Evolutionary conservation across 2,113 vertebrate genomes (phyloP).

Genomic region (Equus przewalskii): DNA sequence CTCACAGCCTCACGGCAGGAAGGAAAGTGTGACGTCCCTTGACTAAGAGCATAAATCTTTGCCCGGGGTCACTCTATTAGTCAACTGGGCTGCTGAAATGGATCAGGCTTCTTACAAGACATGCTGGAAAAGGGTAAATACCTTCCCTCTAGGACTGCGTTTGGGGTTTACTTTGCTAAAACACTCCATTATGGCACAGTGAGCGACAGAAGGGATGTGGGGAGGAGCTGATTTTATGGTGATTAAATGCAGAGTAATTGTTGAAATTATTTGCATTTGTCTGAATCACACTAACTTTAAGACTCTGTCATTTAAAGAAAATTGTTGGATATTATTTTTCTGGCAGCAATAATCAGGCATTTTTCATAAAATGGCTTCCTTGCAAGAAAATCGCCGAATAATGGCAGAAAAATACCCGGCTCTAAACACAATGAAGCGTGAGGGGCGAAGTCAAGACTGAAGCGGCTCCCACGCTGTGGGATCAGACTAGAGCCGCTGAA

Average conservation of each 20-base stretch:
- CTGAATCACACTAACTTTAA: conserved; percentile 74
- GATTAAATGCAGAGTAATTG: conserved; percentile 69
- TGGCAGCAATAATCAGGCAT: conserved; percentile 76
- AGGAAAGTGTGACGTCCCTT: background rate
- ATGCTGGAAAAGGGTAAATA: background rate
- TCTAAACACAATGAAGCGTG: conserved; percentile 79
- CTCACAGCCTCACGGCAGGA: background rate
- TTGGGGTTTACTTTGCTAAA: conserved; percentile 21
- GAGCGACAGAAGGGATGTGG: background rate
- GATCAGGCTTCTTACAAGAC: conserved; percentile 51
- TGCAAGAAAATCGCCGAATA: conserved; percentile 83
- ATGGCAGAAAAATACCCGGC: conserved; percentile 75
- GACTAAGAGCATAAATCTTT: conserved; percentile 21
- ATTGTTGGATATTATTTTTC: conserved; percentile 78
- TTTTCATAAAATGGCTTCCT: conserved; percentile 83
- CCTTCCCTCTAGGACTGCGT: conserved; percentile 8
- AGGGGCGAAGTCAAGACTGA: conserved; percentile 74
- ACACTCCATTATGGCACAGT: conserved; percentile 55
- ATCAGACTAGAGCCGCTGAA: conserved; percentile 12
- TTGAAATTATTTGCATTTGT: conserved; percentile 68
- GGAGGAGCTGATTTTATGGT: background rate
- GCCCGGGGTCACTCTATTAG: background rate
- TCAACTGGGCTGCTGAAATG: conserved; percentile 44
- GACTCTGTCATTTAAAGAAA: conserved; percentile 75
- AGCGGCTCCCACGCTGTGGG: background rate